phyloP scores from a whole-genome alignment of 2,888 invertebrate genomes.

The Harpalus rubripes region DNA sequence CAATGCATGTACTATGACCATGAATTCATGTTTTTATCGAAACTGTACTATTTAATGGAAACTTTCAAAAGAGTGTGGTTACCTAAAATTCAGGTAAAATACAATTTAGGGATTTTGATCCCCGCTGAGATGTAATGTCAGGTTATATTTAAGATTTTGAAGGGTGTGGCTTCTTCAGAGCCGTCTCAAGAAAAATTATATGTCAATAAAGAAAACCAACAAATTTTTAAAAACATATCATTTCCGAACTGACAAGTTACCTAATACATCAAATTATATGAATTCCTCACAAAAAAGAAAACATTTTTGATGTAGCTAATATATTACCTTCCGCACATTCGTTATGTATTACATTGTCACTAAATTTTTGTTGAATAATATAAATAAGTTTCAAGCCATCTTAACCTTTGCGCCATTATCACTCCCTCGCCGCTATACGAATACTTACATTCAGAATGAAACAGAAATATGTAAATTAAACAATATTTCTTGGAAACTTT shows the following conservation, averaged over 20 bases:
- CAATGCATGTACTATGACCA: no score
- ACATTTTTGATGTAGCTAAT: neutral
- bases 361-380: no score
- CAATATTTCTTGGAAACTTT: no score
- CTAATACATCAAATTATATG: neutral
- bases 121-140: conserved; percentile 37
- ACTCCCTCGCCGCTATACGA: no score
- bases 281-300: neutral
- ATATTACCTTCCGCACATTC: no score
- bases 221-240: neutral
- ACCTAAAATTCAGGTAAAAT: conserved; percentile 23
- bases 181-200: conserved; percentile 39
- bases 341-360: no score
- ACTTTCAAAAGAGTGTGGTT: conserved; percentile 19
- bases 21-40: no score
- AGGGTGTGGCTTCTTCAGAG: conserved; percentile 24
- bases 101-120: conserved; percentile 36
- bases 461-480: no score
- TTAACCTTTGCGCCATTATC: no score
- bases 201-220: conserved; percentile 36
- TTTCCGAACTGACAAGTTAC: conserved; percentile 13
- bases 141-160: conserved; percentile 45
- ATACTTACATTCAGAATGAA: no score
- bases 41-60: neutral
- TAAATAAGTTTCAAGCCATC: no score